A percentile compares a stretch with the other conserved stretches of the same genome.
phyloP scores from a whole-genome alignment of 2,888 invertebrate species.

The Crioceris asparagi region DNA sequence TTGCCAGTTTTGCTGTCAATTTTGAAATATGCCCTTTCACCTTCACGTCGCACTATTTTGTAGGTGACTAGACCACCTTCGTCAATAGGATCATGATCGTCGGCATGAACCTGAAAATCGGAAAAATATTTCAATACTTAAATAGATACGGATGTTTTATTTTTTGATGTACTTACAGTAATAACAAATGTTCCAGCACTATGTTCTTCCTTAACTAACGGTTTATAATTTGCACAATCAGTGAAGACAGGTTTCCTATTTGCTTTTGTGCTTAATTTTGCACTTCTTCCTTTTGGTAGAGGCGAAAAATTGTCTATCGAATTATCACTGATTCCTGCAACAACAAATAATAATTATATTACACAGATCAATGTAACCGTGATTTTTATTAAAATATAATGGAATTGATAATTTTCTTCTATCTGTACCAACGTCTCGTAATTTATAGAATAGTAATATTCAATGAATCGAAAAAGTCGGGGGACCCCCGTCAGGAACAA shows the following conservation, averaged over 20 bases:
- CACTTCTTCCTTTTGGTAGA: constrained; percentile 13
- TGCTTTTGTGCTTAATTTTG: constrained; percentile 16
- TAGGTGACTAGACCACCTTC: constrained; percentile 74
- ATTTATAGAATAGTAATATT: too few species aligned
- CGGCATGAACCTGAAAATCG: constrained; percentile 52
- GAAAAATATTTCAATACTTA: not conserved
- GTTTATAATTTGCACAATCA: constrained; percentile 73
- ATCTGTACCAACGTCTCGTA: too few species aligned
- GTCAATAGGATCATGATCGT: constrained; percentile 61
- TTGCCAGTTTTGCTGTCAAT: constrained; percentile 68
- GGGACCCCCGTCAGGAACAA: too few species aligned
- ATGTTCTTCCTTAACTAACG: constrained; percentile 64
- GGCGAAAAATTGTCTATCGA: constrained; percentile 13
- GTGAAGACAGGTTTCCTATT: constrained; percentile 68
- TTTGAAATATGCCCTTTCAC: constrained; percentile 65
- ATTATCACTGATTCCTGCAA: constrained; percentile 18
- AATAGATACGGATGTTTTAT: not conserved
- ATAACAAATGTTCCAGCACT: constrained; percentile 64
- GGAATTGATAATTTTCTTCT: too few species aligned
- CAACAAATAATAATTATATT: constrained; percentile 3
- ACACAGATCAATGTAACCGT: not conserved
- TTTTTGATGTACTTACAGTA: constrained; percentile 44
- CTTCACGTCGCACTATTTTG: constrained; percentile 65
- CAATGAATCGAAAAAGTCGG: too few species aligned
- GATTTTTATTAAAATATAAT: too few species aligned